Base-by-base conservation (phyloP, 2,888 invertebrate genomes). In the Aphodius sticticus region DNA sequence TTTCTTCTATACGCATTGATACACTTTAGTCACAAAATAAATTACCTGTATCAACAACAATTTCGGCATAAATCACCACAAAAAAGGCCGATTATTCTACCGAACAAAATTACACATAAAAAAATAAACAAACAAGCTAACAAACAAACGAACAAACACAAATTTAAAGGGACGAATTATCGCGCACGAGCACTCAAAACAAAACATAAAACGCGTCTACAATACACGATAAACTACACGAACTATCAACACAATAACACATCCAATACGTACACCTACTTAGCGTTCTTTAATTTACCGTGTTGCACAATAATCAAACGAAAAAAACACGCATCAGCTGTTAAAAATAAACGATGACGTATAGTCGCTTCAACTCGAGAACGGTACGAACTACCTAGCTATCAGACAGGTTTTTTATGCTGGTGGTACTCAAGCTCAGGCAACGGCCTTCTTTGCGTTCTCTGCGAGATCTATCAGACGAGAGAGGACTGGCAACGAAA, bases 401-500 rank as follows among this genome's bases (percentile, higher is more conserved):
- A 12, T 53, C 53, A 53, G 53, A 53, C 53, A 53, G 53, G 53
- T 53, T 53, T 53, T 53, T 53, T 53, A 53, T 9, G 53, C 9
- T 53, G 53, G 53, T 2, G 4, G 53, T 53, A 53, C 53, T 5
- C 4, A 9, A 7, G 53, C 12, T 9, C 53, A 53, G 6, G 2
- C 26, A 26, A 26, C 26, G 26, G 26, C 26, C 26, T 26, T 26
- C 26, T 26, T 5, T 53, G 12, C 53, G 2, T 53, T 53, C 53
- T 53, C 53, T 12, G 6, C 53, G 12, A 53, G 53, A 53, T 53
- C 53, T 9, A 53, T 12, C 12, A 53, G 53, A 53, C 26, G 53
- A 53, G 9, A 53, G 9, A 53, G 38, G 53, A 53, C 53, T 53
- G 53, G 53, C 53, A 7, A 75, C 36, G 69, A 78, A 78, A 78